Evolutionary conservation across 2,797 vertebrate species (phyloP).

Genomic region (Tolypeutes matacus): DNA sequence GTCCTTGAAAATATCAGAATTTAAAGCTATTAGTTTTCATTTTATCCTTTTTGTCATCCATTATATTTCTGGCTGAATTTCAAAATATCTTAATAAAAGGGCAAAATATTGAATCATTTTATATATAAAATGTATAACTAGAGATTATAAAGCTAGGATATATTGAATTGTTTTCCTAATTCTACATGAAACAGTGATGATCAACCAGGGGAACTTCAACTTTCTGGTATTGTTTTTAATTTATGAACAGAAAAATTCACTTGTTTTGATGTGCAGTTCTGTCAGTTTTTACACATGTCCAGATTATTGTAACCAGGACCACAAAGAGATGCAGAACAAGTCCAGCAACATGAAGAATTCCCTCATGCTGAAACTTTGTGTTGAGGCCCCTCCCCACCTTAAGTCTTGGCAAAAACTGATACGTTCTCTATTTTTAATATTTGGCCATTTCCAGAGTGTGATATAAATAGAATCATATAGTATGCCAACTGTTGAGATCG

Average conservation of each 20-base stretch:
- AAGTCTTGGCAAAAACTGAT: background rate
- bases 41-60: conserved; percentile 55
- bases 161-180: background rate
- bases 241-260: conserved; percentile 29
- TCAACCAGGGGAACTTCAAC: conserved; percentile 6
- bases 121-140: conserved; percentile 25
- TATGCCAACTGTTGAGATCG: background rate
- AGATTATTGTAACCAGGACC: background rate
- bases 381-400: background rate
- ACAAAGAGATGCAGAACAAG: background rate
- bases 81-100: conserved; percentile 65
- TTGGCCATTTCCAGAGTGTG: background rate
- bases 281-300: background rate
- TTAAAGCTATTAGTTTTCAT: conserved; percentile 64
- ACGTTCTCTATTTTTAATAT: background rate
- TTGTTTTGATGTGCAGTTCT: background rate
- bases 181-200: background rate
- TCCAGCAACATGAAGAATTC: background rate
- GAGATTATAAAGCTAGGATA: conserved; percentile 4
- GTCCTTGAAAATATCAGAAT: conserved; percentile 63
- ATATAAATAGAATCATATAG: background rate
- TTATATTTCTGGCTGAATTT: conserved; percentile 55
- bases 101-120: conserved; percentile 31
- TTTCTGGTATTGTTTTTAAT: background rate
- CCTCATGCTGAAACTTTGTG: too few relatives aligned